A percentile compares a stretch with the other conserved stretches of the same genome.
Evolutionary conservation across 2,113 vertebrate species (phyloP).

Genomic region (Ellobius talpinus): DNA sequence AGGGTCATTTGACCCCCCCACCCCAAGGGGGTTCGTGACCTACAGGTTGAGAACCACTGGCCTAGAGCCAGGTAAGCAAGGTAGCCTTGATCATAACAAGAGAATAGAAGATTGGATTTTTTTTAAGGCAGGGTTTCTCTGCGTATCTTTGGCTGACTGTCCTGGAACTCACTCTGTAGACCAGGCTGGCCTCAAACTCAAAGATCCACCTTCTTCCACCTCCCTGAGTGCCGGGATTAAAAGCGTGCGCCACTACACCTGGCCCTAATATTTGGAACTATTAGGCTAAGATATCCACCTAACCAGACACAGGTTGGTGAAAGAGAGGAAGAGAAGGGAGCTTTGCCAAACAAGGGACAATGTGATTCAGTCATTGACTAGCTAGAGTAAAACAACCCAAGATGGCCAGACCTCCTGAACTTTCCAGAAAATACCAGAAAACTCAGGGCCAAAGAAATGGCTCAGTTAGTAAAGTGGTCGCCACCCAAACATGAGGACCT

Average conservation of each 20-base stretch:
- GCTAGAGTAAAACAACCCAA: neutral
- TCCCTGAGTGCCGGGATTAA: too few relatives aligned
- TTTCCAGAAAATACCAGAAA: conserved; percentile 17
- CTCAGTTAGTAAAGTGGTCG: too few relatives aligned
- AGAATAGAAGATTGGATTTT: neutral
- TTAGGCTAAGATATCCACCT: neutral
- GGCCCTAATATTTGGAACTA: neutral
- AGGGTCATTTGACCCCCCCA: neutral
- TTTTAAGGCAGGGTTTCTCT: too few relatives aligned
- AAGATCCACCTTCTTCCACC: too few relatives aligned
- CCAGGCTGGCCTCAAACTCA: too few relatives aligned
- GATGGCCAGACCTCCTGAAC: neutral
- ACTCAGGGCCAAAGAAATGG: neutral
- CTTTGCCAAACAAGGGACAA: neutral
- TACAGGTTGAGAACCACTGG: neutral
- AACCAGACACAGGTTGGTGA: neutral
- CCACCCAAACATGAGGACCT: neutral
- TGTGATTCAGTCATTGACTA: neutral
- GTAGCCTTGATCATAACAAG: neutral
- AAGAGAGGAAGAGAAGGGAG: accelerated
- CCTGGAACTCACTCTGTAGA: too few relatives aligned
- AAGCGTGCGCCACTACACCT: too few relatives aligned
- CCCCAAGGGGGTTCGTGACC: neutral
- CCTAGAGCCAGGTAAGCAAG: neutral
- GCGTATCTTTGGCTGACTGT: too few relatives aligned